Evolutionary conservation across 1,140 invertebrate species (phyloP).

Genomic region (Bacillus rossius): DNA sequence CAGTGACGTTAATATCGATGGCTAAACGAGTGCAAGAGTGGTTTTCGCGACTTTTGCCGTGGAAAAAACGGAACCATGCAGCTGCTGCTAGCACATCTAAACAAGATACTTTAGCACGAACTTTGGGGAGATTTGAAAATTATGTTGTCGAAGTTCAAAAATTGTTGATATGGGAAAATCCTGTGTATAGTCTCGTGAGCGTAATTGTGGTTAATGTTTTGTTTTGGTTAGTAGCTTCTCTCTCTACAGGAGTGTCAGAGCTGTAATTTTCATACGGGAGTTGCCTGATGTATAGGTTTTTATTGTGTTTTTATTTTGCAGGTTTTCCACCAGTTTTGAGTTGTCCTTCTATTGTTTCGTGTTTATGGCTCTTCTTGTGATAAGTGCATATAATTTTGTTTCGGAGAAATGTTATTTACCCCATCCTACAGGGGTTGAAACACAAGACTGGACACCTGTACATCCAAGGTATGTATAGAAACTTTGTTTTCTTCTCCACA

Average conservation of each 20-base stretch:
- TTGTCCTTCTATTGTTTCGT: slow-evolving; percentile 6
- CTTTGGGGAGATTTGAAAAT: slow-evolving; percentile 4
- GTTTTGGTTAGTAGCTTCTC: slow-evolving; percentile 4
- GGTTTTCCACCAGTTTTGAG: slow-evolving; percentile 8
- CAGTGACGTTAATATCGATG: not conserved
- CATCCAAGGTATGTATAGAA: slow-evolving; percentile 9
- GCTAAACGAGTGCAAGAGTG: slow-evolving; percentile 4
- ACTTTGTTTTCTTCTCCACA: too few species aligned
- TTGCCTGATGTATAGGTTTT: too few species aligned
- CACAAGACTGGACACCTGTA: slow-evolving; percentile 2
- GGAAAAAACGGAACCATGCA: not conserved
- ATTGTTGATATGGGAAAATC: slow-evolving; percentile 10
- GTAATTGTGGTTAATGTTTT: slow-evolving; percentile 8
- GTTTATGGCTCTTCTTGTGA: not conserved
- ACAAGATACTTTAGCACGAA: slow-evolving; percentile 1
- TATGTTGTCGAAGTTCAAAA: slow-evolving; percentile 6
- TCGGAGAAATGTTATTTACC: too few species aligned
- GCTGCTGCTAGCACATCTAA: not conserved
- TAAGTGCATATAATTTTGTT: not conserved
- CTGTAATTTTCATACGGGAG: too few species aligned
- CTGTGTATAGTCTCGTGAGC: not conserved
- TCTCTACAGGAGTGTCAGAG: not conserved
- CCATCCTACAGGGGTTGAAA: not conserved
- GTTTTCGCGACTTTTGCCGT: slow-evolving; percentile 8
- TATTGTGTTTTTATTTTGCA: not conserved